Evolutionary conservation across 2,888 invertebrate genomes (phyloP).

Genomic region (Leptopilina myrica): DNA sequence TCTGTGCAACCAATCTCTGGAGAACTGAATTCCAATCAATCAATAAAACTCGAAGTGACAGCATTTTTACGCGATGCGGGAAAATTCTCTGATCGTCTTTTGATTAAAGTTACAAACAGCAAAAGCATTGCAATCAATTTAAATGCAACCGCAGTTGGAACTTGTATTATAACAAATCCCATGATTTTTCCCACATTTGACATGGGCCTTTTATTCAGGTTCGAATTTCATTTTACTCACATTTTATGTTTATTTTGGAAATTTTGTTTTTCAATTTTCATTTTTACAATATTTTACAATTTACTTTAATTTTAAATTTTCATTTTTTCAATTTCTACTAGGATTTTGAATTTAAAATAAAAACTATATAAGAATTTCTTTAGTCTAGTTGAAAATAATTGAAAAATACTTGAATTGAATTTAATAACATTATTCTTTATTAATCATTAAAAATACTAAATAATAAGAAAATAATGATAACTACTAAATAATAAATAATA

Average conservation of each 20-base stretch:
- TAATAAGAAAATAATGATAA: too few species aligned
- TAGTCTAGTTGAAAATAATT: too few species aligned
- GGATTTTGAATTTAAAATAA: too few species aligned
- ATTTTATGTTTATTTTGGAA: background rate
- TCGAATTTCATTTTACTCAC: background rate
- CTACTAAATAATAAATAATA: too few species aligned
- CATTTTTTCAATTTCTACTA: too few species aligned
- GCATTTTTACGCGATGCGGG: slow-evolving; percentile 71
- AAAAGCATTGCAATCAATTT: slow-evolving; percentile 77
- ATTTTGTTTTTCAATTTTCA: background rate
- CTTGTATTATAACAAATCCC: slow-evolving; percentile 82
- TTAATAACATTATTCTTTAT: too few species aligned
- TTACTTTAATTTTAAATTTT: too few species aligned
- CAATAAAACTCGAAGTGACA: slow-evolving; percentile 62
- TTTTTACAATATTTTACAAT: too few species aligned
- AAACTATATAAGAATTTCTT: too few species aligned
- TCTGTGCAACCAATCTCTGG: slow-evolving; percentile 61
- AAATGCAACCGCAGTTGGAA: slow-evolving; percentile 82
- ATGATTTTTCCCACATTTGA: slow-evolving; percentile 79
- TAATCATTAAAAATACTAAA: too few species aligned
- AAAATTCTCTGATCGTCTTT: slow-evolving; percentile 69
- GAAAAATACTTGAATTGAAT: too few species aligned
- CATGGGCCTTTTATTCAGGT: slow-evolving; percentile 83
- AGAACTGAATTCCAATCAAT: slow-evolving; percentile 67
- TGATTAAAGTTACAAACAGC: slow-evolving; percentile 73